Base-by-base conservation (phyloP, 2,113 vertebrate species). In the Protobothrops mucrosquamatus region DNA sequence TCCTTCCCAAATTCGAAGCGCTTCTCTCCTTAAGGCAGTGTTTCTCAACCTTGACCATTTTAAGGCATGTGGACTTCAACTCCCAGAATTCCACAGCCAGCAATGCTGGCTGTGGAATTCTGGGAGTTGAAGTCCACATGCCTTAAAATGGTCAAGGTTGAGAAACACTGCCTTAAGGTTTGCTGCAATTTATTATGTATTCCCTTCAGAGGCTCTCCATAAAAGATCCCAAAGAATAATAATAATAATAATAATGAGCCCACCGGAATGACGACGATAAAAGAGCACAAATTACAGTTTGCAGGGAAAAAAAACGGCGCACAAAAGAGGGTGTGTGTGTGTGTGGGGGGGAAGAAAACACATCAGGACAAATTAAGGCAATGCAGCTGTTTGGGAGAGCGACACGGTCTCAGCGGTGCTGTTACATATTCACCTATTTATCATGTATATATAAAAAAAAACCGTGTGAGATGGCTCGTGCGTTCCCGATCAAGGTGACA, bases 381-480 rank as follows among this genome's bases (percentile, higher is more conserved):
- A 48, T 26, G 39, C 52, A 59, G 55, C 43, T 11, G 39, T 46
- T 51, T 6, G 2, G 54, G 91, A 52, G 6, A 43, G n/a, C 4
- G n/a, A 23, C 14, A 56, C 8, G 22, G 91, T 29, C 61, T n/a
- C 87, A 89, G 81, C 55, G 57, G 54, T 10, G 7, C 88, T 61
- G 64, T 69, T 64, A 43, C 26, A 48, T 90, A 93, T 93, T 93
- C 87, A 57, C 90, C 89, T 93, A 87, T 91, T 94, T 92, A 95
- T 94, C 64, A 93, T 93, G 89, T 85, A 74, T 93, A 48, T 48
- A 48, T 0, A n/a, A 14, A 69, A 69, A 48, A 51, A 54, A 89
- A 91, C 69, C 91, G 93, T 94, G 93, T 18, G 89, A 94, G 88
- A 94, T 93, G 18, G 22, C 89, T 94, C 89, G 90, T 88, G 93